A percentile compares a stretch with the other conserved stretches of the same genome.
Conservation (phyloP, 2,888 invertebrate genomes). For the Epiblema foenella region DNA sequence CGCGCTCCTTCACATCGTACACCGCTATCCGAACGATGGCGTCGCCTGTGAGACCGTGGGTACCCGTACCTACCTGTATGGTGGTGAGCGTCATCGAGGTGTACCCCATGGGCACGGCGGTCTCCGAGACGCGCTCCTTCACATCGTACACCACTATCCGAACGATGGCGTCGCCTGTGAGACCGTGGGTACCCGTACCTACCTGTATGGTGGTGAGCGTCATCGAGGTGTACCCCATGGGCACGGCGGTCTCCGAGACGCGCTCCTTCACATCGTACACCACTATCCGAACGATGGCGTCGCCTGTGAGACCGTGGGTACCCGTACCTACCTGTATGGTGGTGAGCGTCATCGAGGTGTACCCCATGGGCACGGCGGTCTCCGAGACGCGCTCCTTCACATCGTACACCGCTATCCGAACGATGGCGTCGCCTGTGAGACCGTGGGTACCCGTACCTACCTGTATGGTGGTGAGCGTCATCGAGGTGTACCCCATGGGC, state of each 20-base stretch:
- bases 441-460: conserved; percentile 82
- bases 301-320: conserved; percentile 87
- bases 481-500: conserved; percentile 90
- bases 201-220: conserved; percentile 90
- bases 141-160: conserved; percentile 95
- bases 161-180: conserved; percentile 87
- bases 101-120: conserved; percentile 91
- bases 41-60: conserved; percentile 86
- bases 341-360: conserved; percentile 88
- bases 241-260: conserved; percentile 85
- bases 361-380: conserved; percentile 92
- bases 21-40: conserved; percentile 92
- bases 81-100: conserved; percentile 89
- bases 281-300: conserved; percentile 90
- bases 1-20: conserved; percentile 93
- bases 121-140: conserved; percentile 86
- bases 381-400: conserved; percentile 94
- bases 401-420: conserved; percentile 93
- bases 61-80: conserved; percentile 84
- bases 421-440: conserved; percentile 87
- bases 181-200: conserved; percentile 77
- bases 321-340: conserved; percentile 86
- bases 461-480: conserved; percentile 90
- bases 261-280: conserved; percentile 95
- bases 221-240: conserved; percentile 91